A percentile compares a stretch with the other conserved stretches of the same genome.
Conservation (phyloP, 2,113 vertebrate genomes). For the Miniopterus natalensis region DNA sequence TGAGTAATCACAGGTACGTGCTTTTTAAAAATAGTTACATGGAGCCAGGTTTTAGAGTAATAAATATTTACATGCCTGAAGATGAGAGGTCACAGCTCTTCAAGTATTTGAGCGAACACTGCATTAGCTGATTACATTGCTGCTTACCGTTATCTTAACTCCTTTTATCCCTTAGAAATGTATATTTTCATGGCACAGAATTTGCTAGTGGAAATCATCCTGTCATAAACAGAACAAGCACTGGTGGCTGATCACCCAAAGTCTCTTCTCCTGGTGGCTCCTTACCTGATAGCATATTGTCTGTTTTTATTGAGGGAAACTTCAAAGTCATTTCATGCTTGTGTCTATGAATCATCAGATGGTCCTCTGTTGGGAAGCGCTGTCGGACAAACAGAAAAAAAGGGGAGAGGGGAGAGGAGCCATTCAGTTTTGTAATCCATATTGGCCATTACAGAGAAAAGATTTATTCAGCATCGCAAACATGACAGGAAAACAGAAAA, state of each 20-base stretch:
- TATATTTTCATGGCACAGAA: constrained; percentile 65
- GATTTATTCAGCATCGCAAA: constrained; percentile 76
- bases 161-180: constrained; percentile 53
- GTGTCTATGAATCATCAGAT: constrained; percentile 99
- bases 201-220: constrained; percentile 71
- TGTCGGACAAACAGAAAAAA: constrained; percentile 87
- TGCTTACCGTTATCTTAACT: constrained; percentile 60
- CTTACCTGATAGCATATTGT: constrained; percentile 99
- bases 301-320: constrained; percentile 99
- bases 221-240: constrained; percentile 61
- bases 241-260: neutral
- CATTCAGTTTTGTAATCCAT: constrained; percentile 85
- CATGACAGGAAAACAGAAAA: constrained; percentile 70
- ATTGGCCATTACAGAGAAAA: constrained; percentile 81
- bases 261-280: constrained; percentile 75
- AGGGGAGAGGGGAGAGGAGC: constrained; percentile 65
- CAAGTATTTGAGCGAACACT: constrained; percentile 41
- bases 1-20: neutral
- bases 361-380: constrained; percentile 99
- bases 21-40: neutral
- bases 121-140: constrained; percentile 72
- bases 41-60: constrained; percentile 46
- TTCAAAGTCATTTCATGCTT: constrained; percentile 99
- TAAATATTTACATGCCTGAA: constrained; percentile 68
- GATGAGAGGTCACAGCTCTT: constrained; percentile 62